Conservation (phyloP, 2,888 invertebrate genomes). For the Drosophila nr. perissopoda region DNA sequence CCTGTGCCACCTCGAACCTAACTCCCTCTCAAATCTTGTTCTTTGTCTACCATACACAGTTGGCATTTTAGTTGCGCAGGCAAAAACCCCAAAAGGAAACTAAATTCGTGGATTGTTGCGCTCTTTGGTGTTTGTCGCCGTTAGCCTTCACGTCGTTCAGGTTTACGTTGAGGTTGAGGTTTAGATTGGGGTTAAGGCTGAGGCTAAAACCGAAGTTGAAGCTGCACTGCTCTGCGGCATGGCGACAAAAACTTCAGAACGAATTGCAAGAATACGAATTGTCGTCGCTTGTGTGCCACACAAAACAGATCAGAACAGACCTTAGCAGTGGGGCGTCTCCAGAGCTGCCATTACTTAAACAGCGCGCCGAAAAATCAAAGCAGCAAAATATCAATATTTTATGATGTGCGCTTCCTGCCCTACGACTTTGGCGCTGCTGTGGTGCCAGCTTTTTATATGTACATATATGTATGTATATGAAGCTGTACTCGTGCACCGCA, state of each 20-base stretch:
- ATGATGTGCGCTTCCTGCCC: conserved; percentile 77
- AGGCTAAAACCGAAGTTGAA: conserved; percentile 28
- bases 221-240: conserved; percentile 21
- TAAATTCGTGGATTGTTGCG: conserved; percentile 79
- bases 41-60: conserved; percentile 59
- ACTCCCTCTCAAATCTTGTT: conserved; percentile 15
- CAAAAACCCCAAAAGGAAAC: conserved; percentile 71
- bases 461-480: conserved; percentile 9
- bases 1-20: conserved; percentile 25
- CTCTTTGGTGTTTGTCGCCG: conserved; percentile 72
- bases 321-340: conserved; percentile 32
- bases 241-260: conserved; percentile 58
- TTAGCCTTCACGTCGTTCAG: conserved; percentile 50
- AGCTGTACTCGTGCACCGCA: conserved; percentile 53
- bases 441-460: conserved; percentile 44
- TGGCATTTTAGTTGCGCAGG: conserved; percentile 67
- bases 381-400: conserved; percentile 81
- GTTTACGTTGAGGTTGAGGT: conserved; percentile 25
- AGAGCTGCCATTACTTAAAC: conserved; percentile 74
- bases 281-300: conserved; percentile 51
- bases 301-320: conserved; percentile 22
- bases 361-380: conserved; percentile 74
- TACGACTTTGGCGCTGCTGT: conserved; percentile 18
- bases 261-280: conserved; percentile 66
- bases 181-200: conserved; percentile 36